Evolutionary conservation across 2,888 invertebrate species (phyloP).

Genomic region (Drosophila silvestris): DNA sequence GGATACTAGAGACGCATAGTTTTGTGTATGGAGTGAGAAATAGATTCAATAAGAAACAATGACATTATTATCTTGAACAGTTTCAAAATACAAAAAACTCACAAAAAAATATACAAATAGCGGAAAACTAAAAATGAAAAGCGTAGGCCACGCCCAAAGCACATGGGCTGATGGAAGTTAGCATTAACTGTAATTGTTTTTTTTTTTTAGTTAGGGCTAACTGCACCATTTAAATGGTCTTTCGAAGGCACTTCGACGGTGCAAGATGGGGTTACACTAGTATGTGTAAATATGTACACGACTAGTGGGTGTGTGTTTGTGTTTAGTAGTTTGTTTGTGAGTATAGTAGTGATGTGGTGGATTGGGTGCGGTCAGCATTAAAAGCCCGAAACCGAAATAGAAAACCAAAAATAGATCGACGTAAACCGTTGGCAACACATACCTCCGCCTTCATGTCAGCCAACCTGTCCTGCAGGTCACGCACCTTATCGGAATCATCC

Average conservation of each 20-base stretch:
- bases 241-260: slow-evolving; percentile 24
- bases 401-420: slow-evolving; percentile 27
- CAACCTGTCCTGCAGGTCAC: slow-evolving; percentile 96
- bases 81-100: slow-evolving; percentile 20
- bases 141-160: slow-evolving; percentile 43
- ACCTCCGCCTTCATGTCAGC: slow-evolving; percentile 98
- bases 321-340: slow-evolving; percentile 4
- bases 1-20: slow-evolving; percentile 88
- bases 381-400: slow-evolving; percentile 40
- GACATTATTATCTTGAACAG: slow-evolving; percentile 43
- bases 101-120: not conserved
- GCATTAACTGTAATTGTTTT: slow-evolving; percentile 11
- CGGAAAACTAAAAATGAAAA: slow-evolving; percentile 11
- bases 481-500: slow-evolving; percentile 93
- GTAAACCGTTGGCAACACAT: slow-evolving; percentile 77
- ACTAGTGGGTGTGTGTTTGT: slow-evolving; percentile 12
- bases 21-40: slow-evolving; percentile 45
- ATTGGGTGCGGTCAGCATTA: slow-evolving; percentile 25
- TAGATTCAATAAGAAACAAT: slow-evolving; percentile 63
- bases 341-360: slow-evolving; percentile 12
- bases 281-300: slow-evolving; percentile 24
- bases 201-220: not conserved
- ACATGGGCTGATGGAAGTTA: slow-evolving; percentile 19
- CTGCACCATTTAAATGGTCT: not conserved
- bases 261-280: slow-evolving; percentile 19